Evolutionary conservation across 2,888 invertebrate genomes (phyloP).

Genomic region (Drosophila incognita): DNA sequence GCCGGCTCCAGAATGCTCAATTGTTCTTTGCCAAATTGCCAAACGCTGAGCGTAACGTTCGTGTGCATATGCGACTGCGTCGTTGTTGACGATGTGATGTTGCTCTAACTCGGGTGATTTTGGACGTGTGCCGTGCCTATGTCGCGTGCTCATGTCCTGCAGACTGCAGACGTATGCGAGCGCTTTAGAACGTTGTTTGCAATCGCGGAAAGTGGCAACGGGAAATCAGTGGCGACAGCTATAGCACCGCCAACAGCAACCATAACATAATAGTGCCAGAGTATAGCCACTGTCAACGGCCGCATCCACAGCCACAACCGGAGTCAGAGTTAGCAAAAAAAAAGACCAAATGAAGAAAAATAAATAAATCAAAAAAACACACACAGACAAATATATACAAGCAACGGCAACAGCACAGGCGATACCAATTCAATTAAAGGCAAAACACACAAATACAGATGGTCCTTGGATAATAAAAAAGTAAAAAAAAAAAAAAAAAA

Average conservation of each 20-base stretch:
- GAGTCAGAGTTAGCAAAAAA: constrained; percentile 38
- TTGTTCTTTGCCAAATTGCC: constrained; percentile 47
- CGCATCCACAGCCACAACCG: constrained; percentile 45
- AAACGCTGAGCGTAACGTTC: constrained; percentile 26
- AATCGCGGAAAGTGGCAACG: constrained; percentile 75
- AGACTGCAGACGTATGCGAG: constrained; percentile 76
- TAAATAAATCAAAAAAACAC: constrained; percentile 1
- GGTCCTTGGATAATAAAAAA: constrained; percentile 35
- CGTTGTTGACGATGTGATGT: constrained; percentile 30
- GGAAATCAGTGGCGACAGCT: constrained; percentile 57
- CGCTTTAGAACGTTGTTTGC: constrained; percentile 77
- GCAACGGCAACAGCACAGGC: constrained; percentile 16
- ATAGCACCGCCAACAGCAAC: constrained; percentile 38
- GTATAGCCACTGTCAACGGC: constrained; percentile 50
- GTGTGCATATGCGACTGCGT: constrained; percentile 42
- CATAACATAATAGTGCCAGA: constrained; percentile 51
- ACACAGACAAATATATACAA: constrained; percentile 10
- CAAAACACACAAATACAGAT: constrained; percentile 30
- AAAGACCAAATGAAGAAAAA: constrained; percentile 12
- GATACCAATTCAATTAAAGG: constrained; percentile 39
- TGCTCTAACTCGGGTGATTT: constrained; percentile 32
- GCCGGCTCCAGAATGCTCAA: constrained; percentile 41
- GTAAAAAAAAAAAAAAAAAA: constrained; percentile 6
- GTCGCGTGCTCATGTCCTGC: constrained; percentile 61
- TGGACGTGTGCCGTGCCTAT: constrained; percentile 40